Evolutionary conservation across 64 coral and sea anemone species (phyloP), one percentile per base, ranked within the genome.

Genomic region (Porites australiensis): DNA sequence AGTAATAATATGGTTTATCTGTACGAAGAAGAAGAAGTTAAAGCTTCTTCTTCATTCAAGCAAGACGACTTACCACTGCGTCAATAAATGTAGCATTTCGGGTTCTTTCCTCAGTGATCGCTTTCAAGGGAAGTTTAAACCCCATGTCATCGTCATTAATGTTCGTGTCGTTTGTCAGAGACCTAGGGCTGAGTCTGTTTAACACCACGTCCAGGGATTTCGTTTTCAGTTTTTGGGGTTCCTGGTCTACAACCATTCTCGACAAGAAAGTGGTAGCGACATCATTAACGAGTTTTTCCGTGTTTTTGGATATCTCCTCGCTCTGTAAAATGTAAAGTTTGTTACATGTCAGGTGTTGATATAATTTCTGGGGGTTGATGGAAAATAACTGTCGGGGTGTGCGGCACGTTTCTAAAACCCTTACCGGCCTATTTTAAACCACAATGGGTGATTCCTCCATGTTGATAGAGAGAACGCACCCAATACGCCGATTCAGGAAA

Each of bases 191-290:
- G 47, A 91, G 82, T 64, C 88, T 89, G 43, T 83, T 85, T 2
- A 97, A 76, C 43, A 88, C 82, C 92, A 97, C 77, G 53, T 89
- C 60, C 27, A 97, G 60, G 13, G 95, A 97, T 1, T 78, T 70
- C 16, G 94, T 96, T 77, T 89, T 59, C 6, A 97, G 68, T 19
- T 48, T 69, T 6, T 74, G 86, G 4, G 83, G 52, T 44, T 67
- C 79, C 14, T 97, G 92, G 70, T 85, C 92, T 4, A 91, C 77
- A 1, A 91, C 88, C 65, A 94, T 97, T 70, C 88, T 88, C 2
- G 70, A 94, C 21, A 94, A 66, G 0, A 97, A 82, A 48, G 91
- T 88, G 18, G 87, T 74, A 0, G 82, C 95, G 48, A 97, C 83
- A 5, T 74, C 80, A 47, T 97, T 66, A 53, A 97, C 85, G 19